phyloP scores from a whole-genome alignment of 1,140 invertebrate genomes.

The Drosophila sucinea region DNA sequence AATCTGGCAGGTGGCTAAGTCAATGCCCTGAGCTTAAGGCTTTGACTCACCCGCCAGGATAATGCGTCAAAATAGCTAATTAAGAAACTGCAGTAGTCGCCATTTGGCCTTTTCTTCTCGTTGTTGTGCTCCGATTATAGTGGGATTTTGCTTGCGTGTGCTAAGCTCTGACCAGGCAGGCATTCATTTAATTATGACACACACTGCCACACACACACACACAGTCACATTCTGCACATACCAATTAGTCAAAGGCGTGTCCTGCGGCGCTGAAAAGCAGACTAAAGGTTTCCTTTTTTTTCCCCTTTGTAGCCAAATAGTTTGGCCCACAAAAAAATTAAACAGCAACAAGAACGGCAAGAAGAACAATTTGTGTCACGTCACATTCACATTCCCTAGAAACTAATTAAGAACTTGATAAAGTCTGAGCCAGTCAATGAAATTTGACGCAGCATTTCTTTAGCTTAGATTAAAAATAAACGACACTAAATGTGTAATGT shows the following conservation, averaged over 20 bases:
- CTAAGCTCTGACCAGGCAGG: conserved; percentile 50
- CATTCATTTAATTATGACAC: conserved; percentile 76
- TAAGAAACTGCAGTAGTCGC: conserved; percentile 13
- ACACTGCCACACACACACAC: conserved; percentile 37
- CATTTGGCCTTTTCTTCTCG: not conserved
- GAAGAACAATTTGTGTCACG: conserved; percentile 58
- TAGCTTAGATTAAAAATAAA: conserved; percentile 58
- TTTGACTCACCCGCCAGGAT: not conserved
- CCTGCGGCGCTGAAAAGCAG: conserved; percentile 56
- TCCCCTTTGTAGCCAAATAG: conserved; percentile 25
- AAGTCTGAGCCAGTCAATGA: conserved; percentile 43
- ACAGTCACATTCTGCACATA: conserved; percentile 18
- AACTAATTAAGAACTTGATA: conserved; percentile 52
- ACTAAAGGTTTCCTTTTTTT: conserved; percentile 32
- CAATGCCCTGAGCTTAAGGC: conserved; percentile 12
- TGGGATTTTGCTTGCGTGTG: conserved; percentile 61
- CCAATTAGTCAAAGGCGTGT: conserved; percentile 70
- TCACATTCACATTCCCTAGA: conserved; percentile 40
- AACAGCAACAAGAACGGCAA: conserved; percentile 9
- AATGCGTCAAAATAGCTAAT: conserved; percentile 9
- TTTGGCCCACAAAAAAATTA: conserved; percentile 28
- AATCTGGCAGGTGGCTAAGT: conserved; percentile 4
- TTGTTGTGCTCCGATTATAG: conserved; percentile 9
- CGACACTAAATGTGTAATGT: conserved; percentile 6
- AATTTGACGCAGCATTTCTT: conserved; percentile 26